Percentiles rank a stretch among this genome's conserved stretches.
phyloP scores from a whole-genome alignment of 2,113 vertebrate species.

The Siniperca chuatsi region DNA sequence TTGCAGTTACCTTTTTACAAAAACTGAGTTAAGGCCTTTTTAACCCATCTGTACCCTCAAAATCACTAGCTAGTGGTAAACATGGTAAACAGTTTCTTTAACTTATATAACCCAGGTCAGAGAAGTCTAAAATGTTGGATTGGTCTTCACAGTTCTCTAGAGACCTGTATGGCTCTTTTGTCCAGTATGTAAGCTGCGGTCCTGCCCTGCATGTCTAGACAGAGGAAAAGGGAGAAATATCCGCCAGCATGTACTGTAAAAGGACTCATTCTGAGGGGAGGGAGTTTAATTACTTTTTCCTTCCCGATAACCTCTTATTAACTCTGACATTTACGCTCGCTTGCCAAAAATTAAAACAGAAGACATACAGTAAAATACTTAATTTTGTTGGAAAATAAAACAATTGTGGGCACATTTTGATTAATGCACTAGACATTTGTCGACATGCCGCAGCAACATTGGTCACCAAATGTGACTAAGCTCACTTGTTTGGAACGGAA shows the following conservation, averaged over 20 bases:
- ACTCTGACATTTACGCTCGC: constrained; percentile 64
- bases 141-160: constrained; percentile 59
- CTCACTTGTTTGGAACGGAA: constrained; percentile 20
- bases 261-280: constrained; percentile 61
- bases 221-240: constrained; percentile 71
- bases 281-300: constrained; percentile 75
- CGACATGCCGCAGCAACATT: constrained; percentile 11
- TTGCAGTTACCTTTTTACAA: neutral
- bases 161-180: constrained; percentile 74
- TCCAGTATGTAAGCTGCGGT: constrained; percentile 59
- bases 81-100: constrained; percentile 6
- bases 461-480: constrained; percentile 28
- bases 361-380: constrained; percentile 35
- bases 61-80: constrained; percentile 5
- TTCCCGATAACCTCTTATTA: constrained; percentile 79
- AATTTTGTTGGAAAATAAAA: constrained; percentile 63
- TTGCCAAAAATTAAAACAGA: constrained; percentile 64
- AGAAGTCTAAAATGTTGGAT: constrained; percentile 40
- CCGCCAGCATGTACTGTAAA: constrained; percentile 64
- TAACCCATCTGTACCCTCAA: neutral
- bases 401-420: constrained; percentile 50
- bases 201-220: constrained; percentile 77
- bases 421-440: constrained; percentile 33
- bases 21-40: neutral
- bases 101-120: constrained; percentile 14